Conservation (phyloP, 37 sponge, comb jelly and placozoan species). For the Lycopodina hypogea region DNA sequence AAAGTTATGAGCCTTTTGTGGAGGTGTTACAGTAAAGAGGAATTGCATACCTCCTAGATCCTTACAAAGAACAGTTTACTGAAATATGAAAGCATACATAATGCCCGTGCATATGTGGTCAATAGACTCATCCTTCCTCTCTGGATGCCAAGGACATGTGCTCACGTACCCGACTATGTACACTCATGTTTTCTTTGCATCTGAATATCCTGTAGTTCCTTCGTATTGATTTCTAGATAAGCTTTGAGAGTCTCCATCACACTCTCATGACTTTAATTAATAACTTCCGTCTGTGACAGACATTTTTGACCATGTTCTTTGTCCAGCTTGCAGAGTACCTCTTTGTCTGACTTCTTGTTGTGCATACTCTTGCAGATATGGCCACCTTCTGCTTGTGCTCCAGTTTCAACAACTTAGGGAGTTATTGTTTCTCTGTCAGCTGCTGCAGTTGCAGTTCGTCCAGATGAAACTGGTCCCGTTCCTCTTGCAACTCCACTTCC, state of each 20-base stretch:
- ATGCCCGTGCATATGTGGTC: too few species aligned
- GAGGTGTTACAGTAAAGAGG: too few species aligned
- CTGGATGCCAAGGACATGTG: too few species aligned
- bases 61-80: too few species aligned
- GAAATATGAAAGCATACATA: too few species aligned
- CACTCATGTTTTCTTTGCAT: conserved; percentile 8
- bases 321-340: conserved; percentile 58
- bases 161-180: background rate
- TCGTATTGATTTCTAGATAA: conserved; percentile 61
- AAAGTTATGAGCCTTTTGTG: too few species aligned
- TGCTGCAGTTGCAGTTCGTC: conserved; percentile 75
- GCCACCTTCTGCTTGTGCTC: conserved; percentile 44
- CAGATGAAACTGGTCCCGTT: conserved; percentile 43
- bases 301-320: conserved; percentile 40
- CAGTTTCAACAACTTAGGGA: conserved; percentile 74
- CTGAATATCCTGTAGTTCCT: conserved; percentile 76
- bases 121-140: too few species aligned
- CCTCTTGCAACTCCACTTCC: conserved; percentile 82
- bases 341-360: conserved; percentile 38
- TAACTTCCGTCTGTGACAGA: conserved; percentile 37
- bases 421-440: conserved; percentile 68
- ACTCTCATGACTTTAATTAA: conserved; percentile 62
- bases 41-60: too few species aligned
- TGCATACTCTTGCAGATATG: conserved; percentile 43
- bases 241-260: conserved; percentile 58